Evolutionary conservation across 2,888 invertebrate genomes (phyloP).

Genomic region (Hydraecia micacea): DNA sequence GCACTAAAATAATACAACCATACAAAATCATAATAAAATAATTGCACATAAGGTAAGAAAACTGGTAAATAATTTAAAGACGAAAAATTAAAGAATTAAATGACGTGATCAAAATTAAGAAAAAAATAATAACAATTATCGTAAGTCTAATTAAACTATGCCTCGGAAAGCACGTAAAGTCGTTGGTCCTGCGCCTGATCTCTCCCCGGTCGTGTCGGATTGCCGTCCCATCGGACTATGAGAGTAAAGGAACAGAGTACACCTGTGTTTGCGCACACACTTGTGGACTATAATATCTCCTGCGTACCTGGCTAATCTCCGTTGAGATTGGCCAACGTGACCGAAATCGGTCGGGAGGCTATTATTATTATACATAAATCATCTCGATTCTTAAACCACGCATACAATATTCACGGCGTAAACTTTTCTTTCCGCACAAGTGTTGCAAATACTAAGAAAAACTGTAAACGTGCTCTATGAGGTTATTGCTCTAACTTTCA

Average conservation of each 20-base stretch:
- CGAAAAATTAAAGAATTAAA: too few relatives aligned
- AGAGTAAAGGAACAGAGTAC: neutral
- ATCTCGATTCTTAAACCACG: neutral
- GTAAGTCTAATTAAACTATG: too few relatives aligned
- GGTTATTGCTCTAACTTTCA: slow-evolving; percentile 56
- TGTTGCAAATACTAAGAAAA: slow-evolving; percentile 23
- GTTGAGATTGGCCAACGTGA: neutral
- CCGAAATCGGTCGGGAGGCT: neutral
- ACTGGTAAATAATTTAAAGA: too few relatives aligned
- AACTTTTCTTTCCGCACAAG: slow-evolving; percentile 16
- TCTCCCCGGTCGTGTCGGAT: neutral
- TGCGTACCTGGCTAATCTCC: neutral
- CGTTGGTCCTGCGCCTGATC: neutral
- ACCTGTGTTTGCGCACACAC: neutral
- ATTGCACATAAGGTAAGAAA: too few relatives aligned
- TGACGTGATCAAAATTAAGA: too few relatives aligned
- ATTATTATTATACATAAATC: neutral
- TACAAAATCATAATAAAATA: too few relatives aligned
- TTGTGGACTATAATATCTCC: neutral
- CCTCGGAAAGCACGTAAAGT: neutral
- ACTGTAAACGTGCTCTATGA: slow-evolving; percentile 42
- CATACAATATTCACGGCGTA: neutral
- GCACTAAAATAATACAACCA: too few relatives aligned
- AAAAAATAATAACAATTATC: too few relatives aligned
- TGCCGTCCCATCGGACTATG: neutral